phyloP scores from a whole-genome alignment of 2,797 vertebrate genomes.

The Poecilia gillii region DNA sequence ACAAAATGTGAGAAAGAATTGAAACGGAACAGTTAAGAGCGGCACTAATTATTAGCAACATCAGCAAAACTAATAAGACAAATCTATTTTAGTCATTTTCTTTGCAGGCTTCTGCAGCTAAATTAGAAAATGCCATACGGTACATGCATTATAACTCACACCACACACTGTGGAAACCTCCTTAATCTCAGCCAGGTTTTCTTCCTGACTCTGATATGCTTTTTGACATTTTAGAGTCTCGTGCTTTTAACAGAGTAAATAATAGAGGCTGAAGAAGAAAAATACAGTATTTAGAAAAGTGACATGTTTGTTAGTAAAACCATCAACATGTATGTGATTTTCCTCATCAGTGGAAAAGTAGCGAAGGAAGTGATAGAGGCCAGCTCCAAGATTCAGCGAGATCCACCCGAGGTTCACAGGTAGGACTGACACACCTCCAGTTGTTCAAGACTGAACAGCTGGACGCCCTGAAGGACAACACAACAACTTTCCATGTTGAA shows the following conservation, averaged over 20 bases:
- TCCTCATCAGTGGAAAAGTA: conserved; percentile 87
- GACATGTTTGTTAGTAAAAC: not conserved
- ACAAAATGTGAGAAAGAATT: not conserved
- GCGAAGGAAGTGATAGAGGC: conserved; percentile 98
- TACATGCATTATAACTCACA: not conserved
- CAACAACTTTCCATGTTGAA: not conserved
- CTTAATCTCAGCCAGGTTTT: not conserved
- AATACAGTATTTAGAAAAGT: not conserved
- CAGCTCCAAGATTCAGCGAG: conserved; percentile 96
- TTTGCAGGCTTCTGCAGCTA: not conserved
- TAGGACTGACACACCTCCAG: conserved; percentile 60
- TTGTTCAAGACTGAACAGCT: not conserved
- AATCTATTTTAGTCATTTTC: not conserved
- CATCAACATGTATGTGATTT: conserved; percentile 17
- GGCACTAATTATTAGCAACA: not conserved
- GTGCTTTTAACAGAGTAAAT: not conserved
- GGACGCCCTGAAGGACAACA: not conserved
- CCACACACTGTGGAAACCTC: not conserved
- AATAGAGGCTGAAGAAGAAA: no score
- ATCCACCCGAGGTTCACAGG: conserved; percentile 93
- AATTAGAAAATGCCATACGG: not conserved
- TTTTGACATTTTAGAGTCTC: not conserved
- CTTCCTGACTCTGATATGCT: not conserved
- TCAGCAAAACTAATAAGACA: not conserved
- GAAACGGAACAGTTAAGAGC: not conserved